Conservation (phyloP, 2,797 vertebrate genomes). For the Pampus argenteus region DNA sequence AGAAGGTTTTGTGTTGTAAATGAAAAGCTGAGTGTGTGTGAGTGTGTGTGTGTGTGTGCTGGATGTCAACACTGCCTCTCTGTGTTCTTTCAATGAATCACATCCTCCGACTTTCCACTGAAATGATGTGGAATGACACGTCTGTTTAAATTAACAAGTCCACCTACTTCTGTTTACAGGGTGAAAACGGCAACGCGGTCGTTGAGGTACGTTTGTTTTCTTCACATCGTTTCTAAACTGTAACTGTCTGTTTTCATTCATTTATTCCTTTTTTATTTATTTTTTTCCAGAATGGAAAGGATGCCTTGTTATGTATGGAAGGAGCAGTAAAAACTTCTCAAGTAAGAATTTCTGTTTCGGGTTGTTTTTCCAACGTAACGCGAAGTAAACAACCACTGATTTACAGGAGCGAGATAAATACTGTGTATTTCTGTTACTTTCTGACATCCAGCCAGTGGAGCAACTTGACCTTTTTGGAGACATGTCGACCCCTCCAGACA, state of each 20-base stretch:
- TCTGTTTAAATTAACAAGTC: conserved; percentile 32
- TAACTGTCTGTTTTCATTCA: background rate
- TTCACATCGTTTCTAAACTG: background rate
- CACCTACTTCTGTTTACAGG: conserved; percentile 78
- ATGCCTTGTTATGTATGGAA: conserved; percentile 76
- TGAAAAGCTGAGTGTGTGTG: conserved; percentile 37
- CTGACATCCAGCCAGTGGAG: conserved; percentile 86
- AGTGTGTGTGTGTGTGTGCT: conserved; percentile 17
- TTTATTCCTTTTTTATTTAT: background rate
- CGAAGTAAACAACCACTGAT: background rate
- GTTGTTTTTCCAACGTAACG: conserved; percentile 7
- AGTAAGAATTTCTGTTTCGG: conserved; percentile 73
- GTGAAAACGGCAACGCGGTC: conserved; percentile 83
- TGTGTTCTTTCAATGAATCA: conserved; percentile 64
- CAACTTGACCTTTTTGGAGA: conserved; percentile 96
- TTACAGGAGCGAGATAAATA: conserved; percentile 25
- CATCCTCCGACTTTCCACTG: conserved; percentile 56
- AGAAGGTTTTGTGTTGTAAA: conserved; percentile 50
- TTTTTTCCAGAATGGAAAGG: conserved; percentile 86
- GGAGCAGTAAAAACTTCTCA: conserved; percentile 82
- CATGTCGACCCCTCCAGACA: conserved; percentile 97
- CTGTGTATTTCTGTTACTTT: conserved; percentile 36
- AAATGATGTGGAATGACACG: conserved; percentile 54
- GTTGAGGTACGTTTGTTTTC: conserved; percentile 82
- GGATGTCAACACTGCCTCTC: conserved; percentile 67